Evolutionary conservation across 2,888 invertebrate species (phyloP).

Genomic region (Pseudococcus longispinus): DNA sequence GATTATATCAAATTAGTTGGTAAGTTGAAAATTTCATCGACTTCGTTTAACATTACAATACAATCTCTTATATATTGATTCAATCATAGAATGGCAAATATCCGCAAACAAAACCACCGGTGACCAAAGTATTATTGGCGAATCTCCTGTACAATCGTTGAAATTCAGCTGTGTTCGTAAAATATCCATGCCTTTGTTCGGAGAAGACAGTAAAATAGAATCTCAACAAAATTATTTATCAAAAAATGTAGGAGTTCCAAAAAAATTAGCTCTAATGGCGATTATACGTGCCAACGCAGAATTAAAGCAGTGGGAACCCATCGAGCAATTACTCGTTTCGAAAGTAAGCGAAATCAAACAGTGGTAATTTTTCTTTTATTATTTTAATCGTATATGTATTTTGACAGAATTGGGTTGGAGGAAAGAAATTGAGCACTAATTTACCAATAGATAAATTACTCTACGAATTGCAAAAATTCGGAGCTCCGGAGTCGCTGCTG

Average conservation of each 20-base stretch:
- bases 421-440: conserved; percentile 64
- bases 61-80: not conserved
- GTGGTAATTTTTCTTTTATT: conserved; percentile 52
- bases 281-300: conserved; percentile 42
- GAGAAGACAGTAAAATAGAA: conserved; percentile 36
- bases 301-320: conserved; percentile 42
- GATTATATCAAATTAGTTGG: conserved; percentile 67
- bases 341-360: conserved; percentile 38
- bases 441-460: conserved; percentile 65
- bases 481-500: conserved; percentile 64
- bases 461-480: conserved; percentile 62
- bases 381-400: conserved; percentile 45
- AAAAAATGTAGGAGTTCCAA: conserved; percentile 24
- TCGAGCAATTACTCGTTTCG: conserved; percentile 34
- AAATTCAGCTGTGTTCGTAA: conserved; percentile 43
- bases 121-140: conserved; percentile 43
- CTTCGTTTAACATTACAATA: not conserved
- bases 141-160: conserved; percentile 36
- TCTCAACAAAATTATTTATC: not conserved
- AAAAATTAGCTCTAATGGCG: conserved; percentile 26
- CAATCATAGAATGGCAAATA: conserved; percentile 46
- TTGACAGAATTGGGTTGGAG: conserved; percentile 65
- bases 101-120: conserved; percentile 46
- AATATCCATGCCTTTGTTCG: not conserved
- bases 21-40: conserved; percentile 59